phyloP scores from a whole-genome alignment of 2,113 vertebrate genomes.

The Bostrychus sinensis region DNA sequence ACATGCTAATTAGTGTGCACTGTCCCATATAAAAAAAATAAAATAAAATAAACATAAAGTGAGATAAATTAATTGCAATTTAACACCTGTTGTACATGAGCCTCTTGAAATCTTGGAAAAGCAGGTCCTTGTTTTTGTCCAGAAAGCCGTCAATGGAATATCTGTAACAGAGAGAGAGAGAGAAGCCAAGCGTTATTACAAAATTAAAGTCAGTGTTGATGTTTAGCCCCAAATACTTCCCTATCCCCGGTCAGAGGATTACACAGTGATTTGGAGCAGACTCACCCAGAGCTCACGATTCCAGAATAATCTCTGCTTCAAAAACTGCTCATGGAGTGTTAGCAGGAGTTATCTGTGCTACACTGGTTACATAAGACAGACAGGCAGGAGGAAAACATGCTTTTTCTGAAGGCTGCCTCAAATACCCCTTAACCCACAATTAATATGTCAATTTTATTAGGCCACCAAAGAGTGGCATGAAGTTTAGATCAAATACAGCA shows the following conservation, averaged over 20 bases:
- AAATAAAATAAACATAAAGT: too few species aligned
- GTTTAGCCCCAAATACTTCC: constrained; percentile 17
- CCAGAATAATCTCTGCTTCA: constrained; percentile 19
- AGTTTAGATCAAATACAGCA: too few species aligned
- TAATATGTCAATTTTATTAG: too few species aligned
- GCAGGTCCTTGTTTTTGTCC: constrained; percentile 94
- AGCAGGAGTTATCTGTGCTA: constrained; percentile 38
- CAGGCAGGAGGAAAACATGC: constrained; percentile 25
- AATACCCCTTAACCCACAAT: too few species aligned
- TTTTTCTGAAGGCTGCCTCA: constrained; percentile 28
- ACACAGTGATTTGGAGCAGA: constrained; percentile 25
- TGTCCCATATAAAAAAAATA: too few species aligned
- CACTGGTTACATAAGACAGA: constrained; percentile 40
- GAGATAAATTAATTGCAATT: too few species aligned
- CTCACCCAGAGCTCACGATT: constrained; percentile 30
- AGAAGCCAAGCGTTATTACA: too few species aligned
- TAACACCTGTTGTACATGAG: constrained; percentile 91
- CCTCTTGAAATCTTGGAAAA: constrained; percentile 95
- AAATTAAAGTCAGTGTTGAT: too few species aligned
- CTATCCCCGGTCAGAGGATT: constrained; percentile 27
- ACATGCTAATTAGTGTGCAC: too few species aligned
- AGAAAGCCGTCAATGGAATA: constrained; percentile 93
- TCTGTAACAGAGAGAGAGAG: constrained; percentile 68
- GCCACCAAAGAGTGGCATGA: too few species aligned
- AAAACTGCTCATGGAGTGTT: constrained; percentile 26